Evolutionary conservation across 2,113 vertebrate species (phyloP).

Genomic region (Tupaia chinensis): DNA sequence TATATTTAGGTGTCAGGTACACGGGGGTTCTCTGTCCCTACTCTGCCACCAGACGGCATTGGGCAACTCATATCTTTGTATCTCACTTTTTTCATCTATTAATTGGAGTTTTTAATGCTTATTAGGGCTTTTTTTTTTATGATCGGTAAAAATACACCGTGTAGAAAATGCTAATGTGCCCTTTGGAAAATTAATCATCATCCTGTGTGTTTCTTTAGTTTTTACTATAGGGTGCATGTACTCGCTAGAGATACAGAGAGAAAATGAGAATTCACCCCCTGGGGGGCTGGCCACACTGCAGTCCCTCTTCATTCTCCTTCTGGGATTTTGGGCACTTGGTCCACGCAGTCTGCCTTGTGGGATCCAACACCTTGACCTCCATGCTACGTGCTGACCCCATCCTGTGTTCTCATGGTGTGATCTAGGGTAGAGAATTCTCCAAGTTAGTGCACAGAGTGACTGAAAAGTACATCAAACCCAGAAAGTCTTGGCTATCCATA

Average conservation of each 20-base stretch:
- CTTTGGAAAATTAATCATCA: not conserved
- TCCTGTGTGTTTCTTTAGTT: not conserved
- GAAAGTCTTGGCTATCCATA: not conserved
- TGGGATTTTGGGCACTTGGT: too few relatives aligned
- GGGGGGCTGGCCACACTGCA: too few relatives aligned
- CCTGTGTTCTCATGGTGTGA: not conserved
- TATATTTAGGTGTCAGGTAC: not conserved
- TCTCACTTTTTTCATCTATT: constrained; percentile 5
- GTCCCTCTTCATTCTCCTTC: too few relatives aligned
- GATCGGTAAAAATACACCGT: not conserved
- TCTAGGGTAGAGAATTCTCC: not conserved
- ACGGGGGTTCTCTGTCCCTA: not conserved
- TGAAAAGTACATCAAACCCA: not conserved
- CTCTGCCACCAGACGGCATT: constrained; percentile 7
- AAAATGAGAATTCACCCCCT: too few relatives aligned
- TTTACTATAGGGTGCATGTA: too few relatives aligned
- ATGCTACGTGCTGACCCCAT: too few relatives aligned
- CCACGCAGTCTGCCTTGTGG: too few relatives aligned
- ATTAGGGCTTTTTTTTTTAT: not conserved
- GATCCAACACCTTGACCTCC: too few relatives aligned
- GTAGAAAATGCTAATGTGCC: not conserved
- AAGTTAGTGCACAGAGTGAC: not conserved
- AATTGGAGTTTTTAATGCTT: not conserved
- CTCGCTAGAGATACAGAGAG: too few relatives aligned
- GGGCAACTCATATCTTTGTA: not conserved